Percentiles rank a stretch among this genome's conserved stretches.
phyloP scores from a whole-genome alignment of 2,888 invertebrate species.

The Acronicta leporina region DNA sequence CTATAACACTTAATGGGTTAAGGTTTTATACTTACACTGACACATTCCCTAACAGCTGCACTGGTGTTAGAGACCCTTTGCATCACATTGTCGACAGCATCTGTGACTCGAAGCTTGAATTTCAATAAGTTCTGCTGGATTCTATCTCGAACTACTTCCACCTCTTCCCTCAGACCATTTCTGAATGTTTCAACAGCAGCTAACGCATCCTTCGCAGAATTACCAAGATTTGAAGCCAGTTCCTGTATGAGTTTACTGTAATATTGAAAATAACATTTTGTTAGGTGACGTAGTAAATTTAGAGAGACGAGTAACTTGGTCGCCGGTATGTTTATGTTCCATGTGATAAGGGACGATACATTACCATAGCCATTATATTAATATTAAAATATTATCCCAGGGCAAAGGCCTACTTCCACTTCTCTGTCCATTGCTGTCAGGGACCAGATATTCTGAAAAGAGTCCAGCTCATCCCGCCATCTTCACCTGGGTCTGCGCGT shows the following conservation, averaged over 20 bases:
- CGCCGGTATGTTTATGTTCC: too few relatives aligned
- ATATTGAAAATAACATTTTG: neutral
- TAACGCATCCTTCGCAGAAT: constrained; percentile 70
- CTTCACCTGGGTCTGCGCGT: too few relatives aligned
- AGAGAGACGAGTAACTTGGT: too few relatives aligned
- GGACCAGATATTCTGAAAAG: too few relatives aligned
- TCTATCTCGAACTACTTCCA: constrained; percentile 59
- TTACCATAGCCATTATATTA: too few relatives aligned
- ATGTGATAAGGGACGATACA: too few relatives aligned
- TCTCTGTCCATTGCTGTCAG: too few relatives aligned
- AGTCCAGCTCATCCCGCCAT: too few relatives aligned
- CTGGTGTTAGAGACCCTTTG: constrained; percentile 68
- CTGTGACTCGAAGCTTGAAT: constrained; percentile 64
- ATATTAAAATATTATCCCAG: too few relatives aligned
- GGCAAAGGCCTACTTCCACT: too few relatives aligned
- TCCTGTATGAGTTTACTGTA: constrained; percentile 72
- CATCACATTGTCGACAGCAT: constrained; percentile 65
- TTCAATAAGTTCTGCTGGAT: constrained; percentile 64
- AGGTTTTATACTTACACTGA: constrained; percentile 71
- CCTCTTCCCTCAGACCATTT: constrained; percentile 68
- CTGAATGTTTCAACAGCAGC: constrained; percentile 68
- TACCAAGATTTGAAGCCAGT: constrained; percentile 66
- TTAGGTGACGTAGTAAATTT: too few relatives aligned
- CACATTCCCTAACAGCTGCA: constrained; percentile 67
- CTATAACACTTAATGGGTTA: neutral